Evolutionary conservation across 1,140 invertebrate species (phyloP), one percentile per base, ranked within the genome.

Genomic region (Sarcophaga peregrina): DNA sequence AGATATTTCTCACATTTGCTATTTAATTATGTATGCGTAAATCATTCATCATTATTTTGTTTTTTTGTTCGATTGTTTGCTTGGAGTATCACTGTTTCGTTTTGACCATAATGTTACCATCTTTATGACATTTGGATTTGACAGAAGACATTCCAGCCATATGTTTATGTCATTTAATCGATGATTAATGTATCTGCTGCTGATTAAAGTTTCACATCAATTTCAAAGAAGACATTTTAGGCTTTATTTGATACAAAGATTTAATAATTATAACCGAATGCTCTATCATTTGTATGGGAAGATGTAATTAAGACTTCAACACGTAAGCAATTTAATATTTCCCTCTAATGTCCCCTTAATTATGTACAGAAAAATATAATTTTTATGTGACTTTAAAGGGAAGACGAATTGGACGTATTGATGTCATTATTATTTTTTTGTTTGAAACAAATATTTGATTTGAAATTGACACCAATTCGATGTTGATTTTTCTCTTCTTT

Each of bases 61-160:
- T 47, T 52, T 50, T 78, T 50, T 20, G 25, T 75, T 47, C 3
- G 47, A 11, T 20, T 15, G 75, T 20, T 78, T 8, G 75, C 75
- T 52, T 9, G 45, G 17, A 37, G 25, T 37, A 37, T 37, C 25
- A 37, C 10, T 37, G 10, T 0, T 45, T 5, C 11, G 74, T n/a
- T 47, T 20, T 17, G 75, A 5, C 62, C 62, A 68, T 17, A 68
- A 17, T 78, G 17, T 50, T n/a, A 46, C 45, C 75, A 78, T 78
- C 25, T 37, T 37, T 37, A 37, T 81, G 83, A 81, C 83, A 83
- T 83, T 75, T 83, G 82, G 15, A 48, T 74, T 81, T 83, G 83
- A 81, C 83, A 83, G 48, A 80, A 37, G 25, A 52, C 80, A 80
- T 72, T 50, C 75, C 50, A 78, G 50, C 75, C 75, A 78, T 78